Percentiles rank a stretch among this genome's conserved stretches.
Conservation (phyloP, 2,113 vertebrate species). For the Microtus ochrogaster region DNA sequence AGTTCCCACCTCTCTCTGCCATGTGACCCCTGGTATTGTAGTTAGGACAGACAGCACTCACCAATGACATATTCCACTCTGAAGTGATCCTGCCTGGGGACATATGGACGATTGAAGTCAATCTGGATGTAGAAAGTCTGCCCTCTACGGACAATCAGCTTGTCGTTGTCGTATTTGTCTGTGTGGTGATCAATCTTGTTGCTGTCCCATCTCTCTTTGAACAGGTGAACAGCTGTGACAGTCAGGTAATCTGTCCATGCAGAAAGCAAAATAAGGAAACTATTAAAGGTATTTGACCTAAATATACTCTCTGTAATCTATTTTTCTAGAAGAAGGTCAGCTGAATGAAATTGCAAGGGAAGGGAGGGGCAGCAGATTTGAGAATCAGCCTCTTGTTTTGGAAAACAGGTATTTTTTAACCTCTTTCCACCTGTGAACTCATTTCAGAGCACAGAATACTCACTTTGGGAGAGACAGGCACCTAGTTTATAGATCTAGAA, state of each 20-base stretch:
- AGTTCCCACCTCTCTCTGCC: neutral
- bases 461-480: neutral
- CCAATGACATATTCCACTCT: slow-evolving; percentile 95
- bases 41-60: slow-evolving; percentile 81
- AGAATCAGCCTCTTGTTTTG: neutral
- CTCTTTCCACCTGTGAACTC: neutral
- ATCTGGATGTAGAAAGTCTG: slow-evolving; percentile 93
- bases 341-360: neutral
- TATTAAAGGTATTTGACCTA: slow-evolving; percentile 36
- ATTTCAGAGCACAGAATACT: neutral
- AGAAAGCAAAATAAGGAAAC: neutral
- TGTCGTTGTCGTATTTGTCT: slow-evolving; percentile 84
- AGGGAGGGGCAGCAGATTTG: neutral
- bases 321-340: neutral
- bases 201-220: slow-evolving; percentile 83
- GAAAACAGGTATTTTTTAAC: neutral
- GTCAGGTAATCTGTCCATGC: slow-evolving; percentile 88
- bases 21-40: neutral
- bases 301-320: neutral
- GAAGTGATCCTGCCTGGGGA: slow-evolving; percentile 89
- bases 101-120: slow-evolving; percentile 91
- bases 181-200: slow-evolving; percentile 94
- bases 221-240: slow-evolving; percentile 88
- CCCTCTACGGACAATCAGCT: slow-evolving; percentile 93
- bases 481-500: neutral